Base-by-base conservation (phyloP, 2,888 invertebrate genomes). In the Eupithecia centaureata region DNA sequence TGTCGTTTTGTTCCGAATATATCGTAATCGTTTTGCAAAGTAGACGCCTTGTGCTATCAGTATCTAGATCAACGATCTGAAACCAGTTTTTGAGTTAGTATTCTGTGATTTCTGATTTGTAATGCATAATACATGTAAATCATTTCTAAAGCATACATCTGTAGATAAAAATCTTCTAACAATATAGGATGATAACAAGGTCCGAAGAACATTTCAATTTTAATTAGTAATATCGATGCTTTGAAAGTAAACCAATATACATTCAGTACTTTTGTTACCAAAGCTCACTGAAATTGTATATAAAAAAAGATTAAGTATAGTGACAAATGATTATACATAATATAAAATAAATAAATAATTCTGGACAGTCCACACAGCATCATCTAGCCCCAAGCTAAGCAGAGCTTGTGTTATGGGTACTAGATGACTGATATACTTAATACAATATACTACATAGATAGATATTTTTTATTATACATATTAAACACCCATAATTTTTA, bases 1-100 rank as follows among this genome's bases (percentile, higher is more conserved):
- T 18, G 18, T 18, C 18, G 10, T 18, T 42, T 47, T 22, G 18
- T 22, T 47, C 22, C 8, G 18, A 47, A 22, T 47, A 22, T 22
- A 47, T 47, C 10, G 47, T 10, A 22, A 47, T 22, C 47, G 18
- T 22, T 47, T 47, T 47, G 10, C 47, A 10, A 47, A 47, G 47
- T 47, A 47, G 47, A 4, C 22, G 10, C 47, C 12, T 47, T 75
- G 77, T 79, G 76, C 75, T 73, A 72, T 76, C 74, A 71, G 69
- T 67, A 69, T 52, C 65, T 64, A 65, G 60, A 67, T 66, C 65
- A 52, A 42, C 27, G 42, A 67, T 65, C 30, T 33, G 65, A 35
- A 58, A 68, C 59, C 47, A 68, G 62, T 62, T 47, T 30, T 61
- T 68, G 60, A 27, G 64, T 35, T 63, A 54, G 28, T 57, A 35